These are phyloP conservation scores for Orchestia grillus DNA, from an alignment of 1,140 invertebrate species.

Conservation along the genomic window DNA sequence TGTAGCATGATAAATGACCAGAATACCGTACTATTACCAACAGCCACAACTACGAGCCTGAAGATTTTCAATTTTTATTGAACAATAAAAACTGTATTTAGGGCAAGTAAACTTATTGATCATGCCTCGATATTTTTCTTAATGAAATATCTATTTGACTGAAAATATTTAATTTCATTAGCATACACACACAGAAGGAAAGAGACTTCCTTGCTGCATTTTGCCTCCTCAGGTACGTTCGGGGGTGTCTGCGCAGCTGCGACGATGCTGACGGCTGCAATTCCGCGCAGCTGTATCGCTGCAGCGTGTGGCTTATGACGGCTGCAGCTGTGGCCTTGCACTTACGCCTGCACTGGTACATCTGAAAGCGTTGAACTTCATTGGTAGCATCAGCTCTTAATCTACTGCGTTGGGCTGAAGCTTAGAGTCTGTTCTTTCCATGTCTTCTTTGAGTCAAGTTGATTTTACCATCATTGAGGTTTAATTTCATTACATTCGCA, in stretches of 20 bases:
- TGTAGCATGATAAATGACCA: no score
- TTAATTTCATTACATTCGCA: background rate
- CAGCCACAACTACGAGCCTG: no score
- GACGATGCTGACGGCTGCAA: constrained; percentile 90
- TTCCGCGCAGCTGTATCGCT: constrained; percentile 44
- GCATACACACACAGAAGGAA: background rate
- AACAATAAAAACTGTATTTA: no score
- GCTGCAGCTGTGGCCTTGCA: background rate
- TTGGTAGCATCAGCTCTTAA: background rate
- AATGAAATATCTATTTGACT: no score
- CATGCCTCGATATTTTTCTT: no score
- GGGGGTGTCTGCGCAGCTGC: constrained; percentile 89
- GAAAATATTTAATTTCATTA: background rate
- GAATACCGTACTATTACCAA: no score
- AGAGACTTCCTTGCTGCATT: constrained; percentile 25
- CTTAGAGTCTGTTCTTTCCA: background rate
- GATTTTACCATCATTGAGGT: background rate
- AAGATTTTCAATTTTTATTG: no score
- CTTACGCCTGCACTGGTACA: background rate
- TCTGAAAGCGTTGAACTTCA: background rate
- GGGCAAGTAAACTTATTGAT: no score
- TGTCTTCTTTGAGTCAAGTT: background rate
- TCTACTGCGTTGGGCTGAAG: background rate
- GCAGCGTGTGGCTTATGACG: background rate
- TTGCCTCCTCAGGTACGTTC: constrained; percentile 80